These are phyloP conservation scores for Oryzias dopingdopingensis DNA, from an alignment of 2,797 vertebrate species.

Conservation along the genomic window DNA sequence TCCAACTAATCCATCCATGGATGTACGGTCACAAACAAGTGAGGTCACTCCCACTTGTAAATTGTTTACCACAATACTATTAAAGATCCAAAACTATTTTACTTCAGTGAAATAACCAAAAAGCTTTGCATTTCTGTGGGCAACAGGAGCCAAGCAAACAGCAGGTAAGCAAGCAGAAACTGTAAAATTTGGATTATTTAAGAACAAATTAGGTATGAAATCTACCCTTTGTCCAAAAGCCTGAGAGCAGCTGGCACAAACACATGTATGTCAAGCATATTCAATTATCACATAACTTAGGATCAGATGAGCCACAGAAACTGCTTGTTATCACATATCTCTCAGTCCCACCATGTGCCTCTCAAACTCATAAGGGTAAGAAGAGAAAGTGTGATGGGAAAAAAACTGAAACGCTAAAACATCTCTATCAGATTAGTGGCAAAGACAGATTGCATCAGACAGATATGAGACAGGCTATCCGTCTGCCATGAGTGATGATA, in stretches of 20 bases:
- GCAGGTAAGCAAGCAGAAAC: not conserved
- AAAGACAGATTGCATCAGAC: conserved; percentile 49
- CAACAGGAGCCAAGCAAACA: not conserved
- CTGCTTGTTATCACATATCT: conserved; percentile 37
- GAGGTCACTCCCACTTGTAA: no score
- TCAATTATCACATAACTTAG: conserved; percentile 19
- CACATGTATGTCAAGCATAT: conserved; percentile 6
- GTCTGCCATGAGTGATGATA: conserved; percentile 51
- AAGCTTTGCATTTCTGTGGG: no score
- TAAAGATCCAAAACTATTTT: no score
- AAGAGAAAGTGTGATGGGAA: conserved; percentile 20
- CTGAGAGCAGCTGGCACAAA: conserved; percentile 11
- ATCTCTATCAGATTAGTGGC: conserved; percentile 71
- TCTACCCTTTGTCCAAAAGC: not conserved
- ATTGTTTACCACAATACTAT: no score
- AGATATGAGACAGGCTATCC: conserved; percentile 50
- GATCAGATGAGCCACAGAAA: conserved; percentile 29
- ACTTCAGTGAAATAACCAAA: no score
- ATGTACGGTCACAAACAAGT: not conserved
- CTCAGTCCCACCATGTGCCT: conserved; percentile 23
- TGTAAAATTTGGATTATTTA: not conserved
- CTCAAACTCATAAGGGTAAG: conserved; percentile 23
- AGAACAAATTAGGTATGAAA: not conserved
- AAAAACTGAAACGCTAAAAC: conserved; percentile 36
- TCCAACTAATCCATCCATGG: not conserved